A percentile compares a stretch with the other conserved stretches of the same genome.
Evolutionary conservation across 1,140 invertebrate species (phyloP).

Genomic region (Aphaenogaster ashmeadi): DNA sequence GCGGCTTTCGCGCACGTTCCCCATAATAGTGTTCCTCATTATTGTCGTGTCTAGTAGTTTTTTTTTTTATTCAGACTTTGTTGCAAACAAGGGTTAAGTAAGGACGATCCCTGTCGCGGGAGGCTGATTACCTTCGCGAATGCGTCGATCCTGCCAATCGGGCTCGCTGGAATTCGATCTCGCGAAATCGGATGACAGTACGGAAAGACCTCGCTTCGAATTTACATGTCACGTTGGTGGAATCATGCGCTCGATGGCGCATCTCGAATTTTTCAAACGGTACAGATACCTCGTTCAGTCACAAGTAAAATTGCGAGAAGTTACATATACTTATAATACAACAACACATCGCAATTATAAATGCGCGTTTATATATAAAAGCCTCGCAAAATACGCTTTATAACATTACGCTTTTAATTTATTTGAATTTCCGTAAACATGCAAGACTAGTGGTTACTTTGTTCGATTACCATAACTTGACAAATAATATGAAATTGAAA

Average conservation of each 20-base stretch:
- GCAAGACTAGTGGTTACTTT: neutral
- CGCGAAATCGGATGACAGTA: constrained; percentile 7
- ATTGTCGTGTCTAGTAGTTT: constrained; percentile 74
- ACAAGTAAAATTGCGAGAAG: neutral
- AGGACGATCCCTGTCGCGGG: constrained; percentile 6
- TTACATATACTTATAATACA: neutral
- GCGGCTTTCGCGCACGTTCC: constrained; percentile 37
- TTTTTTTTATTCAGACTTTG: constrained; percentile 69
- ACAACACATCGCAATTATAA: constrained; percentile 20
- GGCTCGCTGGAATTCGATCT: neutral
- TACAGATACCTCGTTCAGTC: constrained; percentile 8
- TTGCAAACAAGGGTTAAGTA: constrained; percentile 49
- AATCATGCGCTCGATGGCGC: neutral
- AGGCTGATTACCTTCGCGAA: neutral
- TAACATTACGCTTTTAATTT: neutral
- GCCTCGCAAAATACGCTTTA: neutral
- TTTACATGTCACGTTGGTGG: neutral
- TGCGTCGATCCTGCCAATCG: neutral
- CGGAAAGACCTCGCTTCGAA: neutral
- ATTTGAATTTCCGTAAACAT: constrained; percentile 17
- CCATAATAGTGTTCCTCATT: constrained; percentile 65
- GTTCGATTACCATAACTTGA: neutral
- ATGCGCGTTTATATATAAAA: constrained; percentile 11
- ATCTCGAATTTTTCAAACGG: neutral
- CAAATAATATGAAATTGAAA: neutral